A percentile compares a stretch with the other conserved stretches of the same genome.
phyloP scores from a whole-genome alignment of 1,140 invertebrate genomes.

The Doryteuthis pealeii region DNA sequence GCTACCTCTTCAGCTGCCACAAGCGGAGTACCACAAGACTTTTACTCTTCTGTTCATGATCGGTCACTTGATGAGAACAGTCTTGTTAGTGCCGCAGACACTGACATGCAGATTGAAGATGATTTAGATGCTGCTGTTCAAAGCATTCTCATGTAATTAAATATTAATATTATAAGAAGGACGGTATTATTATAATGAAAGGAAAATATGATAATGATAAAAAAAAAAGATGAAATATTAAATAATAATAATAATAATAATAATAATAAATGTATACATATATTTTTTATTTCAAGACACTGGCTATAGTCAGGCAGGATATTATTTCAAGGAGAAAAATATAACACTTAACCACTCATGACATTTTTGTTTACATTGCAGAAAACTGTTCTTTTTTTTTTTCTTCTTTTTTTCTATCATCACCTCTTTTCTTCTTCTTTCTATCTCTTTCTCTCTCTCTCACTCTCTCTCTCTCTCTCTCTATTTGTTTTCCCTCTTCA shows the following conservation, averaged over 20 bases:
- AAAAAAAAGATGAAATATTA: background rate
- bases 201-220: background rate
- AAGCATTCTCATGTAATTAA: slow-evolving; percentile 45
- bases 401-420: too few relatives aligned
- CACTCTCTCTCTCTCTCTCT: too few relatives aligned
- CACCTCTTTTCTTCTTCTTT: too few relatives aligned
- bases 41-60: background rate
- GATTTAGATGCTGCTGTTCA: slow-evolving; percentile 48
- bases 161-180: background rate
- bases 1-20: background rate
- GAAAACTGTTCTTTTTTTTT: too few relatives aligned
- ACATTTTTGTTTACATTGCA: too few relatives aligned
- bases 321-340: too few relatives aligned
- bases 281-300: background rate
- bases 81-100: background rate
- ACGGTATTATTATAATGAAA: background rate
- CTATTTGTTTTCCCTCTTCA: too few relatives aligned
- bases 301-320: too few relatives aligned
- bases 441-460: too few relatives aligned
- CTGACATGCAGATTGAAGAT: slow-evolving; percentile 26
- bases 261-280: background rate
- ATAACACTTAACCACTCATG: too few relatives aligned
- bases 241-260: background rate
- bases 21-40: background rate
- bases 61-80: slow-evolving; percentile 3